phyloP scores from a whole-genome alignment of 2,888 invertebrate genomes.

The Seira sanloemensis region DNA sequence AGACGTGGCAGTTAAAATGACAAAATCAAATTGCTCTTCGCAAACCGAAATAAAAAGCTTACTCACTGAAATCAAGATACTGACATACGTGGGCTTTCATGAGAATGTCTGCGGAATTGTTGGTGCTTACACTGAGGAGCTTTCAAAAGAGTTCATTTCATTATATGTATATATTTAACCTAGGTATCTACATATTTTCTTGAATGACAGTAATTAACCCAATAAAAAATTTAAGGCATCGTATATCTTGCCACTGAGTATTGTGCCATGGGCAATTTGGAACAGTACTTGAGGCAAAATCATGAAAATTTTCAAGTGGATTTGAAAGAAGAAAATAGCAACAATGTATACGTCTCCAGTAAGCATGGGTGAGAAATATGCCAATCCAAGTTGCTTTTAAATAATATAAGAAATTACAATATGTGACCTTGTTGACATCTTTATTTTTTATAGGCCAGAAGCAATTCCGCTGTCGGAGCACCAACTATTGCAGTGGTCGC shows the following conservation, averaged over 20 bases:
- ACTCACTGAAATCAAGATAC: slow-evolving; percentile 36
- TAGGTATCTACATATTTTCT: too few species aligned
- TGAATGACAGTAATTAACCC: too few species aligned
- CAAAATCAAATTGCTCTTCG: neutral
- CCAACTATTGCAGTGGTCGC: slow-evolving; percentile 17
- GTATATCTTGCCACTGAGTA: slow-evolving; percentile 30
- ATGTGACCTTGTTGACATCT: too few species aligned
- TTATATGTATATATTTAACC: too few species aligned
- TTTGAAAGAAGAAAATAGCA: neutral
- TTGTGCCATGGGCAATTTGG: slow-evolving; percentile 15
- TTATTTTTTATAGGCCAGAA: neutral
- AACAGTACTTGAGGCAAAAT: slow-evolving; percentile 1
- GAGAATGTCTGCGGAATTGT: slow-evolving; percentile 24
- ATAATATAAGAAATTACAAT: too few species aligned
- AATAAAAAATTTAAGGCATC: slow-evolving; percentile 22
- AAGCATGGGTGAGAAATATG: neutral
- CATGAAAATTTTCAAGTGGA: neutral
- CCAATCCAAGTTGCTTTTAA: neutral
- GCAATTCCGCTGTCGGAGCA: neutral
- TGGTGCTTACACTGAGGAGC: slow-evolving; percentile 41
- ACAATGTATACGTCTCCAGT: neutral
- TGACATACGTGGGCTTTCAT: slow-evolving; percentile 35
- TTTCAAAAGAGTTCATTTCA: slow-evolving; percentile 31
- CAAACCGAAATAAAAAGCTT: slow-evolving; percentile 21
- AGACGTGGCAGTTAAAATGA: slow-evolving; percentile 41